Conservation (phyloP, 1,140 invertebrate genomes). For the Heliconius himera region DNA sequence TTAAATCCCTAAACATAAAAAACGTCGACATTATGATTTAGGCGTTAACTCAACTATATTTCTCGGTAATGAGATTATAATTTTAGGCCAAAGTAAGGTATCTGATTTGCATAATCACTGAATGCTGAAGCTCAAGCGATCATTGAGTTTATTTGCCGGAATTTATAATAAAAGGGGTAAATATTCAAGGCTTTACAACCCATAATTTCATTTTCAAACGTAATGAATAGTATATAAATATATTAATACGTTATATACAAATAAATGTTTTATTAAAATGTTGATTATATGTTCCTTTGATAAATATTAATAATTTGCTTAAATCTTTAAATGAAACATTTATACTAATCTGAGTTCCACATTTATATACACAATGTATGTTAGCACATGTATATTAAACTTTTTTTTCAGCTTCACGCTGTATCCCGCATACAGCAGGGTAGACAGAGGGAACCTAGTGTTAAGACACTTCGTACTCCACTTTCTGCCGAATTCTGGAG, state of each 20-base stretch:
- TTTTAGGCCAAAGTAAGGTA: conserved; percentile 35
- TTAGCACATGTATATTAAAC: no score
- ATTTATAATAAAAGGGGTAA: conserved; percentile 31
- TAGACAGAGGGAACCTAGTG: no score
- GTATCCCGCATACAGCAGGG: no score
- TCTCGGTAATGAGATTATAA: conserved; percentile 38
- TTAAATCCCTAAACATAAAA: background rate
- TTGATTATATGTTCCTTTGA: no score
- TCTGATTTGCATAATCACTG: conserved; percentile 39
- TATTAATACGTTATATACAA: background rate
- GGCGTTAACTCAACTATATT: conserved; percentile 18
- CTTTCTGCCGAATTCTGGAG: no score
- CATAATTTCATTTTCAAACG: background rate
- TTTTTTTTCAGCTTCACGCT: no score
- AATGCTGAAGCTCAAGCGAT: conserved; percentile 28
- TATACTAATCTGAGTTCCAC: no score
- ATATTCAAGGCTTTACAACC: conserved; percentile 5
- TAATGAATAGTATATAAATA: background rate
- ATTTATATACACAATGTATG: no score
- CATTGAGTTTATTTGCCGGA: conserved; percentile 33
- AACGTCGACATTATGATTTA: background rate
- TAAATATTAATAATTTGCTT: no score
- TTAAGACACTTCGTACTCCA: no score
- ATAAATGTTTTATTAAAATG: background rate
- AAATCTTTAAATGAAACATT: no score